Percentiles rank a stretch among this genome's conserved stretches.
These are phyloP conservation scores for Antigone vipio DNA, from an alignment of 2,113 vertebrate species.

Conservation along the genomic window DNA sequence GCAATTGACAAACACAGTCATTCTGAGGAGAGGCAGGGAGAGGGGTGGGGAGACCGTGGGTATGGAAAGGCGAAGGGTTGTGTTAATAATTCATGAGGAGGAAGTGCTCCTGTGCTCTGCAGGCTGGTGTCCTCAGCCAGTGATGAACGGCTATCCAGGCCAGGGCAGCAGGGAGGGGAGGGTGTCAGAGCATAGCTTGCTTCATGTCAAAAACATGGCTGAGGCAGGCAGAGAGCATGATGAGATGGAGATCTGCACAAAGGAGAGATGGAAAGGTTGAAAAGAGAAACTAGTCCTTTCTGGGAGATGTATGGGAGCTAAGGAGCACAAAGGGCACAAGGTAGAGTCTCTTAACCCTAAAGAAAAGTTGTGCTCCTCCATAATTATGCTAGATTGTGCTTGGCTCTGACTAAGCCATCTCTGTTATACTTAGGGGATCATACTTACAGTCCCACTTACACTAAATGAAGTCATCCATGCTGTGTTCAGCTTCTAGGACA, in stretches of 20 bases:
- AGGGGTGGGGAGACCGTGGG: background rate
- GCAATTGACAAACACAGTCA: constrained; percentile 32
- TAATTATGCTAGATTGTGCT: background rate
- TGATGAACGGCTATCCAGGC: background rate
- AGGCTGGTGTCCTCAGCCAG: background rate
- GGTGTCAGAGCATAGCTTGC: background rate
- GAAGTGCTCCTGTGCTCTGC: background rate
- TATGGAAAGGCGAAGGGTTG: background rate
- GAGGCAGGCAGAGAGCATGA: background rate
- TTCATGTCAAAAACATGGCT: background rate
- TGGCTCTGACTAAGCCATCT: background rate
- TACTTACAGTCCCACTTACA: background rate
- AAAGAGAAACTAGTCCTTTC: background rate
- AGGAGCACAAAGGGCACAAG: background rate
- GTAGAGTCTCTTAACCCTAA: background rate
- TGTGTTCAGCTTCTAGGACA: background rate
- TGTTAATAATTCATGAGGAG: background rate
- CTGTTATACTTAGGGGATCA: background rate
- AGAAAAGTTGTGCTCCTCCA: background rate
- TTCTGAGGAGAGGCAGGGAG: background rate
- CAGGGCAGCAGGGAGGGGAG: background rate
- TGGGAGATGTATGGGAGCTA: background rate
- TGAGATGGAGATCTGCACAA: background rate
- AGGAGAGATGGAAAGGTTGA: background rate
- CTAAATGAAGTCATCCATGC: background rate